Base-by-base conservation (phyloP, 2,888 invertebrate species). In the Eubasilissa splendida region DNA sequence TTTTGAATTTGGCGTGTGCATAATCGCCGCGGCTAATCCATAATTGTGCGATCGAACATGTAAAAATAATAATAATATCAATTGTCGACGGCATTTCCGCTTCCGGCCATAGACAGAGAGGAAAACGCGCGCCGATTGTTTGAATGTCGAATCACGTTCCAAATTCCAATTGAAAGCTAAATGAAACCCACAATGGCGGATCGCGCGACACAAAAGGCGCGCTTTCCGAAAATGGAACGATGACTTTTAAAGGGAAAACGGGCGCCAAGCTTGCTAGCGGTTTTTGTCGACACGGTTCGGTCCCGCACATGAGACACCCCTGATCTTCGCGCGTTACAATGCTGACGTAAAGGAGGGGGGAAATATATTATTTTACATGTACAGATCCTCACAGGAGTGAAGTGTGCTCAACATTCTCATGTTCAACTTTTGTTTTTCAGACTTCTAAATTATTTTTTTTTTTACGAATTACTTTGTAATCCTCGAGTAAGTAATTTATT, bases 21-120 rank as follows among this genome's bases (percentile, higher is more conserved):
- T n/a, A 68, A 68, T 68, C 2, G 68, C 9, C 68, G 12, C 52
- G 50, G 33, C 50, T 8, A 68, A 52, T 9, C 68, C 68, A 68
- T 68, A 68, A 52, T 66, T 42, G 66, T 42, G 4, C 50, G n/a
- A 68, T 68, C 68, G 52, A 68, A n/a, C 14, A 33, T 68, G 68
- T 68, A 50, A n/a, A 58, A 58, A 58, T n/a, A 42, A 42, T 42
- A 58, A 68, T 68, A 68, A 52, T 52, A 52, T 68, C 68, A 52
- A 71, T 71, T 71, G 71, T 71, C 71, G 12, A 22, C 54, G 71
- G 71, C 56, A 70, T 63, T 78, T 78, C 78, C 78, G 78, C 78
- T 78, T 78, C 78, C 78, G 70, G 78, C 73, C 78, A 73, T 78
- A 78, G 60, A 77, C 78, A 73, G 71, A 78, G 60, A 76, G 66